These are phyloP conservation scores for Zhuqinia jingwanae DNA, from an alignment of 2,888 invertebrate species.

Conservation along the genomic window DNA sequence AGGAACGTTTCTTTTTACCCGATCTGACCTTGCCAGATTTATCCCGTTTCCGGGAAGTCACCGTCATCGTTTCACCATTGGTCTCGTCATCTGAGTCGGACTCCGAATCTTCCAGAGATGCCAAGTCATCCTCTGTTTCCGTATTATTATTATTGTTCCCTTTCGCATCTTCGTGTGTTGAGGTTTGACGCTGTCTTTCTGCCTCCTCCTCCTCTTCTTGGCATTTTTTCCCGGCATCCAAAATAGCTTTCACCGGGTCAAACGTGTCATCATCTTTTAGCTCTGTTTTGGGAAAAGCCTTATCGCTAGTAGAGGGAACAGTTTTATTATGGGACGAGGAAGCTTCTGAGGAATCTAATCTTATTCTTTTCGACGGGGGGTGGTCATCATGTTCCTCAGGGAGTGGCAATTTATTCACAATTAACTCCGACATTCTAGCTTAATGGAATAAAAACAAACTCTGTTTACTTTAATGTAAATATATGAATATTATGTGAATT, in stretches of 20 bases:
- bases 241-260: constrained; percentile 56
- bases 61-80: constrained; percentile 71
- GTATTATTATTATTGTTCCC: constrained; percentile 37
- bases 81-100: constrained; percentile 56
- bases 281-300: background rate
- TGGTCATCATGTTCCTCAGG: constrained; percentile 44
- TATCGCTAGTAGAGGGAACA: background rate
- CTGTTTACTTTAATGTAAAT: background rate
- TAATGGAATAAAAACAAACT: background rate
- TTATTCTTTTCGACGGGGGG: constrained; percentile 48
- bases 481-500: background rate
- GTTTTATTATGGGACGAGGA: background rate
- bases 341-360: constrained; percentile 17
- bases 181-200: constrained; percentile 12
- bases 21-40: constrained; percentile 69
- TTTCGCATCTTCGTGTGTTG: constrained; percentile 18
- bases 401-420: constrained; percentile 22
- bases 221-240: constrained; percentile 38
- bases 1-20: constrained; percentile 71
- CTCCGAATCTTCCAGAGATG: constrained; percentile 57
- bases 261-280: constrained; percentile 1
- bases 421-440: constrained; percentile 59
- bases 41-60: background rate
- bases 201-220: constrained; percentile 58
- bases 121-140: constrained; percentile 54